Percentiles rank a stretch among this genome's conserved stretches.
Evolutionary conservation across 2,888 invertebrate genomes (phyloP).

Genomic region (Neoitamus cyanurus): DNA sequence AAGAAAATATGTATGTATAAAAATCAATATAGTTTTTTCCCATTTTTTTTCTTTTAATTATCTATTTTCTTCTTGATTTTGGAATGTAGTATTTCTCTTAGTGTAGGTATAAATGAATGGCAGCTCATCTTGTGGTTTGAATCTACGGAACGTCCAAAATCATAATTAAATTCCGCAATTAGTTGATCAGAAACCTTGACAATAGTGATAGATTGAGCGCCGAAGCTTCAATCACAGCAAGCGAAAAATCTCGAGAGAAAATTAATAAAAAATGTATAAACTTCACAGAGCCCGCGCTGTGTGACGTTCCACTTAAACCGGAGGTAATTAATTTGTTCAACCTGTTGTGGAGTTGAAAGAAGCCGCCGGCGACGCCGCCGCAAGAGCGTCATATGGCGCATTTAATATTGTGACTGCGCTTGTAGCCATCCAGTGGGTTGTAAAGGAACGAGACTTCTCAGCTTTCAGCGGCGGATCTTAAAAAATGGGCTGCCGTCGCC

Average conservation of each 20-base stretch:
- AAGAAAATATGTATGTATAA: no score
- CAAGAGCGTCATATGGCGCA: conserved; percentile 7
- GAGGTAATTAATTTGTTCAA: conserved; percentile 41
- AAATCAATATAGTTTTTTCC: no score
- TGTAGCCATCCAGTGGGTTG: not conserved
- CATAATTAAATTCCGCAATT: not conserved
- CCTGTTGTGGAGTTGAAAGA: conserved; percentile 23
- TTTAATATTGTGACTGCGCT: conserved; percentile 8
- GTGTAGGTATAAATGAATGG: not conserved
- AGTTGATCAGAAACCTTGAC: not conserved
- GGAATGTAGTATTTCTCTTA: no score
- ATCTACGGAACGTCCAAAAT: not conserved
- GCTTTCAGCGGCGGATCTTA: not conserved
- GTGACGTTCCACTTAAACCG: conserved; percentile 20
- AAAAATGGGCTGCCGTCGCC: not conserved
- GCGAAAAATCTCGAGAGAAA: not conserved
- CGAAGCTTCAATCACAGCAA: not conserved
- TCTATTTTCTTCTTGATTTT: no score
- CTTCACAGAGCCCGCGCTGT: not conserved
- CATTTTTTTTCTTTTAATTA: no score
- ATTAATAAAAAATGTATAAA: not conserved
- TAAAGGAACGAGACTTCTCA: not conserved
- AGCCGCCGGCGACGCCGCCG: conserved; percentile 33
- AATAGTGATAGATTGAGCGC: not conserved
- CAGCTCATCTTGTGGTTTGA: not conserved